Evolutionary conservation across 2,113 vertebrate genomes (phyloP), one percentile per base, ranked within the genome.

Genomic region (Sciurus niger): DNA sequence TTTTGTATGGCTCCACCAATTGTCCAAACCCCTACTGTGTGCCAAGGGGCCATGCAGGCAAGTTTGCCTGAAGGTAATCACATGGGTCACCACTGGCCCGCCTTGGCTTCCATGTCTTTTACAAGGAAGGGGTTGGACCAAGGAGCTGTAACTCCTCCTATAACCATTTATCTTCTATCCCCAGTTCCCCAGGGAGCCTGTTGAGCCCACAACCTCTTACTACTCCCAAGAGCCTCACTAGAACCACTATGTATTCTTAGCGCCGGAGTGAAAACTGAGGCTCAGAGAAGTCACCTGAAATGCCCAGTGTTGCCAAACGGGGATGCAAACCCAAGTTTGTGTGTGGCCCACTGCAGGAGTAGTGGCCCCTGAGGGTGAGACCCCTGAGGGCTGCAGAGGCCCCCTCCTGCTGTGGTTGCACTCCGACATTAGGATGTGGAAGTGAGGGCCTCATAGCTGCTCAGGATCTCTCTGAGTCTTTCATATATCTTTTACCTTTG

Each of bases 151-250:
- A 77, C 37, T 28, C 46, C 46, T 9, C 46, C 46, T 9, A 25
- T 20, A 25, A 30, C 55, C 60, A 18, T 3, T 8, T 18, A 13
- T 37, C 48, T 91, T 46, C 60, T 22, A 24, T 37, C 12, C 51
- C 14, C 3, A 6, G 18, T 8, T 8, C 73, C 34, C 37, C 1
- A 22, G 30, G n/a, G 51, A 32, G 48, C 32, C 2, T 40, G 0
- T 8, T 16, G 16, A 60, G 16, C n/a, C 58, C 37, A 43, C 25
- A 60, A 18, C 34, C 28, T 43, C 46, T 11, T 48, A 32, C 18
- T 9, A 48, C 32, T 9, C 65, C 11, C 18, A 51, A 20, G 1
- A 34, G 11, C 60, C 43, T 72, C 5, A 0, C 32, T 30, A 48
- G 20, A 30, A 55, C n/a, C 16, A 1, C 28, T 40, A 89, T 7